phyloP scores from a whole-genome alignment of 1,140 invertebrate species.

The Pseudomyrmex sp. region DNA sequence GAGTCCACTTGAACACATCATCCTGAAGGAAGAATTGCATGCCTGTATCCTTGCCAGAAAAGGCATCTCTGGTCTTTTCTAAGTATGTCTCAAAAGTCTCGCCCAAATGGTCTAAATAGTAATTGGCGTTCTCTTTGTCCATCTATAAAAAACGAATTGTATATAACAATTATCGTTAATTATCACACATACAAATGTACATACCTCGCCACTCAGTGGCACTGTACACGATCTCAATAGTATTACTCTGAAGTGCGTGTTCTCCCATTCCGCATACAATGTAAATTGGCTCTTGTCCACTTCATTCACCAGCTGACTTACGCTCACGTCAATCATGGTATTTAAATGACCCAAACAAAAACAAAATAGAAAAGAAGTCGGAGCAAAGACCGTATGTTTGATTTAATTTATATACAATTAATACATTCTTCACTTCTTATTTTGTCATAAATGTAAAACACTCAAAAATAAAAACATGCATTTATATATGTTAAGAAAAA shows the following conservation, averaged over 20 bases:
- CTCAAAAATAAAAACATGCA: neutral
- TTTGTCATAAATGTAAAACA: neutral
- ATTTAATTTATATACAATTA: constrained; percentile 2
- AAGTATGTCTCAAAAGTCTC: constrained; percentile 64
- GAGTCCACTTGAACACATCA: constrained; percentile 64
- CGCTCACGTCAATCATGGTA: constrained; percentile 53
- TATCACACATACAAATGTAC: neutral
- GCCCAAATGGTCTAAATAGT: constrained; percentile 39
- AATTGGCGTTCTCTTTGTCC: constrained; percentile 27
- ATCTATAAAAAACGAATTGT: constrained; percentile 57
- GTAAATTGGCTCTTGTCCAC: constrained; percentile 53
- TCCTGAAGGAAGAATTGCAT: constrained; percentile 67
- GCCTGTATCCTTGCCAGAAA: constrained; percentile 57
- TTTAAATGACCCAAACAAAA: neutral
- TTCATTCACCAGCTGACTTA: constrained; percentile 63
- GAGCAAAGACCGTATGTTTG: neutral
- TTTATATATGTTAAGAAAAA: neutral
- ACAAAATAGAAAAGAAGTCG: neutral
- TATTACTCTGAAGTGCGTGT: constrained; percentile 59
- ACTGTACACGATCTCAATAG: constrained; percentile 26
- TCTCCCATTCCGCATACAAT: constrained; percentile 64
- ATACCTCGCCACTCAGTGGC: constrained; percentile 65
- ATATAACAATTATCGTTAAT: too few relatives aligned
- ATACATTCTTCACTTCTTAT: neutral
- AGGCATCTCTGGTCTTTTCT: constrained; percentile 57